A percentile compares a stretch with the other conserved stretches of the same genome.
phyloP scores from a whole-genome alignment of 1,140 invertebrate genomes.

The Stegodyphus mimosarum region DNA sequence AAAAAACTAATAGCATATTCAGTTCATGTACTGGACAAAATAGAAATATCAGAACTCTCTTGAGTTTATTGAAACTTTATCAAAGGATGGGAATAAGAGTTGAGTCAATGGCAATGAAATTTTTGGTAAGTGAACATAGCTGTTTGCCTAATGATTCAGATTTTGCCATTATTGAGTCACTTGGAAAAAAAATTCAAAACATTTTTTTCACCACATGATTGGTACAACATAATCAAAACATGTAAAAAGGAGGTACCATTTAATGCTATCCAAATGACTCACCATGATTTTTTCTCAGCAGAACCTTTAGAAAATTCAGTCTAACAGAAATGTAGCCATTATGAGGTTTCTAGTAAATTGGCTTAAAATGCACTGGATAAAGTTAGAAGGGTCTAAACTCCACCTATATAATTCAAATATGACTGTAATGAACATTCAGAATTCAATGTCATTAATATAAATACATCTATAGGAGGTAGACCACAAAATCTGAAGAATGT shows the following conservation, averaged over 20 bases:
- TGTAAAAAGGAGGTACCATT: background rate
- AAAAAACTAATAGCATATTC: constrained; percentile 35
- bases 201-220: constrained; percentile 1
- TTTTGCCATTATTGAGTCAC: background rate
- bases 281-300: constrained; percentile 4
- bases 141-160: background rate
- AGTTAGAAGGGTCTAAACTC: constrained; percentile 1
- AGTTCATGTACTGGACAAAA: constrained; percentile 17
- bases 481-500: constrained; percentile 7
- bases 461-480: background rate
- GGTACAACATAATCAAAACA: background rate
- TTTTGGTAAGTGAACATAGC: background rate
- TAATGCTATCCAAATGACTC: background rate
- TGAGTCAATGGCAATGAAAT: constrained; percentile 5
- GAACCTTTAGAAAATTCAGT: background rate
- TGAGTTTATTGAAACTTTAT: constrained; percentile 4
- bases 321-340: background rate
- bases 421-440: constrained; percentile 4
- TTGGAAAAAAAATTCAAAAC: constrained; percentile 2
- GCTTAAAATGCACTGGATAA: background rate
- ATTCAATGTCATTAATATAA: constrained; percentile 5
- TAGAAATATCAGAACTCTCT: constrained; percentile 48
- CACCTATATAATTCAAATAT: background rate
- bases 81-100: background rate
- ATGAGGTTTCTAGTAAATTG: background rate